These are phyloP conservation scores for Orthosia gracilis DNA, from an alignment of 2,888 invertebrate species.

Conservation along the genomic window DNA sequence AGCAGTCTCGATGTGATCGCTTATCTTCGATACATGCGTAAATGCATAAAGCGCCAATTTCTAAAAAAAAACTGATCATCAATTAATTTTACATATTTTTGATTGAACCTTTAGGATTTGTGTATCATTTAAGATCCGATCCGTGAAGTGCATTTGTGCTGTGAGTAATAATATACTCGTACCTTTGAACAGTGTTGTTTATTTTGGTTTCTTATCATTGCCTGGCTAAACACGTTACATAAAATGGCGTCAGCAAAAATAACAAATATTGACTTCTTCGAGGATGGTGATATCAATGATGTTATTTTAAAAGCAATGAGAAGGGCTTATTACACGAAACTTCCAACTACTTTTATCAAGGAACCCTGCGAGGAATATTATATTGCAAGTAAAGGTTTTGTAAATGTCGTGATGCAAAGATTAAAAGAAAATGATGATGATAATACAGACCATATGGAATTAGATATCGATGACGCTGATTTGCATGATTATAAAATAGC, in stretches of 20 bases:
- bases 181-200: slow-evolving; percentile 28
- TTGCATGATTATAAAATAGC: slow-evolving; percentile 23
- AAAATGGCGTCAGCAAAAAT: slow-evolving; percentile 31
- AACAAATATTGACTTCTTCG: not conserved
- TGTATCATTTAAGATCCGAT: not conserved
- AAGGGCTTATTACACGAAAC: slow-evolving; percentile 23
- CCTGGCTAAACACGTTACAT: slow-evolving; percentile 7
- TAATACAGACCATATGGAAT: not conserved
- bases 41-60: slow-evolving; percentile 1
- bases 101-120: not conserved
- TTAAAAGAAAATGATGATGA: not conserved
- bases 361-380: not conserved
- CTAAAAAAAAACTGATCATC: not conserved
- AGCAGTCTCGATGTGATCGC: slow-evolving; percentile 12
- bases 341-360: not conserved
- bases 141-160: slow-evolving; percentile 9
- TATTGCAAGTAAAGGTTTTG: slow-evolving; percentile 29
- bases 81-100: not conserved
- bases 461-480: slow-evolving; percentile 19
- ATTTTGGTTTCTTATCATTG: slow-evolving; percentile 5
- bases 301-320: slow-evolving; percentile 6
- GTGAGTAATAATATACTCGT: slow-evolving; percentile 1
- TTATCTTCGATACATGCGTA: slow-evolving; percentile 18
- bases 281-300: slow-evolving; percentile 18
- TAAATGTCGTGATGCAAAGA: slow-evolving; percentile 24